Percentiles rank a stretch among this genome's conserved stretches.
phyloP scores from a whole-genome alignment of 2,797 vertebrate genomes.

The Dermochelys coriacea region DNA sequence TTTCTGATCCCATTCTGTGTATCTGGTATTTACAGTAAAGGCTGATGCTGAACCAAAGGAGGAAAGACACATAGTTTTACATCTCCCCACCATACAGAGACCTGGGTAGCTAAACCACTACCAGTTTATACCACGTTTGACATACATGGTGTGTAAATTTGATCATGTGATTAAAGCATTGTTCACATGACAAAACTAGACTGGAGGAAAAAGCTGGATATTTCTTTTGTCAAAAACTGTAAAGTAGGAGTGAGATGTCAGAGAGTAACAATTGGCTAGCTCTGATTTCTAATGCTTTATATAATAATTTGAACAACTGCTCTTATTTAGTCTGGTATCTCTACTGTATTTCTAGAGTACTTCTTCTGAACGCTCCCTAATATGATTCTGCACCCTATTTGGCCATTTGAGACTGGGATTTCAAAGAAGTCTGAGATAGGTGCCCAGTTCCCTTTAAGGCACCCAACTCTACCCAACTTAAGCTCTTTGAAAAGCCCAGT shows the following conservation, averaged over 20 bases:
- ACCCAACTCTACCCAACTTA: background rate
- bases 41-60: fast-evolving
- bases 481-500: background rate
- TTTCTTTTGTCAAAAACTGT: background rate
- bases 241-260: background rate
- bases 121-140: background rate
- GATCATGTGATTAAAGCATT: background rate
- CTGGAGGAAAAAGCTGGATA: background rate
- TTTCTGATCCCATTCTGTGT: background rate
- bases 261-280: background rate
- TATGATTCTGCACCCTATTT: background rate
- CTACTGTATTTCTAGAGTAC: background rate
- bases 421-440: background rate
- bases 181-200: background rate
- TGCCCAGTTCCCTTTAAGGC: background rate
- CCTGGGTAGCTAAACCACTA: background rate
- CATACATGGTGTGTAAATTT: background rate
- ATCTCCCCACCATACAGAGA: background rate
- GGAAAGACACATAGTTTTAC: background rate
- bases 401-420: background rate
- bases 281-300: background rate
- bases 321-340: background rate
- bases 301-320: background rate
- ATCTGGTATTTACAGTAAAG: background rate
- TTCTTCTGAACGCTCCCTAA: background rate